Evolutionary conservation across 2,888 invertebrate genomes (phyloP).

Genomic region (Pterostichus niger): DNA sequence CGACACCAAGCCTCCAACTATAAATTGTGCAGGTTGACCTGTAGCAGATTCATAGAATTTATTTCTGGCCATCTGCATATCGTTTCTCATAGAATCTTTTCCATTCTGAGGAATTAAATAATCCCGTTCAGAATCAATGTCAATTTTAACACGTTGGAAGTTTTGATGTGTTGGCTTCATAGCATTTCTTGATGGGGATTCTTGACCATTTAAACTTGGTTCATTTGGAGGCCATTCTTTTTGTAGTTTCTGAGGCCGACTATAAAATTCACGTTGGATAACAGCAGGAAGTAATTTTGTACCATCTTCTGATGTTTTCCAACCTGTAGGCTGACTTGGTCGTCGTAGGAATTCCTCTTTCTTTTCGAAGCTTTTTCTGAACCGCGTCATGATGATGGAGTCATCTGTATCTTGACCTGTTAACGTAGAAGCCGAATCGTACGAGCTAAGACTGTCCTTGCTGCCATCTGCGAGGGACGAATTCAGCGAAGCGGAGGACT

Average conservation of each 20-base stretch:
- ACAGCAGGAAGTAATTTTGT: slow-evolving; percentile 72
- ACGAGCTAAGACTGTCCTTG: slow-evolving; percentile 85
- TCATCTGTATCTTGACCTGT: slow-evolving; percentile 85
- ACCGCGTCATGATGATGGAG: slow-evolving; percentile 86
- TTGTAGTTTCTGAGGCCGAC: slow-evolving; percentile 88
- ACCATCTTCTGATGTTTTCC: slow-evolving; percentile 78
- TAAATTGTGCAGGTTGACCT: slow-evolving; percentile 57
- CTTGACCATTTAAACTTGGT: slow-evolving; percentile 72
- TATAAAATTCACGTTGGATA: slow-evolving; percentile 86
- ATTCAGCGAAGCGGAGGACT: slow-evolving; percentile 80
- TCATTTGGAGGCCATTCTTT: slow-evolving; percentile 75
- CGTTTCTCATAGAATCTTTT: slow-evolving; percentile 61
- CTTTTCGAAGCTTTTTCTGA: slow-evolving; percentile 91
- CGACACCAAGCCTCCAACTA: slow-evolving; percentile 62
- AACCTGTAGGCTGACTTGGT: slow-evolving; percentile 84
- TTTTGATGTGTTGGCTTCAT: slow-evolving; percentile 77
- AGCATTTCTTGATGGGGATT: slow-evolving; percentile 77
- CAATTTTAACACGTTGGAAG: slow-evolving; percentile 77
- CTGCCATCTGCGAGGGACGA: slow-evolving; percentile 83
- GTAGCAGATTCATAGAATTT: slow-evolving; percentile 64
- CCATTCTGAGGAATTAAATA: slow-evolving; percentile 68
- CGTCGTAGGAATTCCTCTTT: slow-evolving; percentile 93
- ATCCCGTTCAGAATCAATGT: slow-evolving; percentile 76
- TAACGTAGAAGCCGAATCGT: slow-evolving; percentile 84
- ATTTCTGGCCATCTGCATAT: slow-evolving; percentile 66